These are phyloP conservation scores for Diorhabda elongata DNA, from an alignment of 1,140 invertebrate species.

Conservation along the genomic window DNA sequence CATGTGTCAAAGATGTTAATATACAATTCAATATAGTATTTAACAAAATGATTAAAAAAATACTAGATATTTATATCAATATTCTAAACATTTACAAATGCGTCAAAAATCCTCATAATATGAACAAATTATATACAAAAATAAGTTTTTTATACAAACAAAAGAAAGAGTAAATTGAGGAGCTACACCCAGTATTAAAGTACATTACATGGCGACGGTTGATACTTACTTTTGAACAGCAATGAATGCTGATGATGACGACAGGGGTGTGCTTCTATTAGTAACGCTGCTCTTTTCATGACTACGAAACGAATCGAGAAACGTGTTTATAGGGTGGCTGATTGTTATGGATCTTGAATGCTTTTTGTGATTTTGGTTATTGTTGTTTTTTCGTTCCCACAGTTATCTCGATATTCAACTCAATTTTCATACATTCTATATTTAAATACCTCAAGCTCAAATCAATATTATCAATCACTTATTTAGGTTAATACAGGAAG, in stretches of 20 bases:
- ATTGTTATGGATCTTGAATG: neutral
- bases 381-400: constrained; percentile 1
- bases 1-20: no score
- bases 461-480: no score
- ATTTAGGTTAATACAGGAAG: no score
- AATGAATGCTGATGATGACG: constrained; percentile 29
- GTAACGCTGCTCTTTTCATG: constrained; percentile 27
- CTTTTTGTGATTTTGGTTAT: constrained; percentile 12
- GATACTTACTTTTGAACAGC: constrained; percentile 22
- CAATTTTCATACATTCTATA: no score
- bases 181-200: constrained; percentile 28
- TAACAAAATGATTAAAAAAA: no score
- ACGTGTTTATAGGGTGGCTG: constrained; percentile 13
- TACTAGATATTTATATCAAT: no score
- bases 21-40: no score
- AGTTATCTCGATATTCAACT: neutral
- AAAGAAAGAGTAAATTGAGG: constrained; percentile 27
- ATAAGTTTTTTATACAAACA: neutral
- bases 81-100: no score
- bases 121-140: no score
- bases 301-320: constrained; percentile 25
- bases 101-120: no score
- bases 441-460: no score
- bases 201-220: constrained; percentile 27
- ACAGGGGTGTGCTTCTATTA: constrained; percentile 32